phyloP scores from a whole-genome alignment of 2,888 invertebrate species.

The Erebia ligea region DNA sequence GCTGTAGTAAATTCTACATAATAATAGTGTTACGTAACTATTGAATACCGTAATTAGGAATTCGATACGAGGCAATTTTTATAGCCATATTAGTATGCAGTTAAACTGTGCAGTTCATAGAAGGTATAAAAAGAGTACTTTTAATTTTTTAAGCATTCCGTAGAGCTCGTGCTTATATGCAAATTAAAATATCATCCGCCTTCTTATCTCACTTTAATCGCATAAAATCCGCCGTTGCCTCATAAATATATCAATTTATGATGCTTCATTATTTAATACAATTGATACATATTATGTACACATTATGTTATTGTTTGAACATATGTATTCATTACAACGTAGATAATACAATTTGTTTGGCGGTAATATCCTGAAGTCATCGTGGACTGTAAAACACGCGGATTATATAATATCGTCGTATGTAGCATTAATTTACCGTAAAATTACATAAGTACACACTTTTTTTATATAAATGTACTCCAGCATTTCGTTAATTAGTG shows the following conservation, averaged over 20 bases:
- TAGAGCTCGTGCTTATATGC: constrained; percentile 32
- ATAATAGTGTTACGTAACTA: constrained; percentile 11
- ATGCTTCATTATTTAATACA: constrained; percentile 34
- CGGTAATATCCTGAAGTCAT: background rate
- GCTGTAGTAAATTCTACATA: background rate
- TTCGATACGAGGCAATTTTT: constrained; percentile 28
- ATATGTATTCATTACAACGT: constrained; percentile 1
- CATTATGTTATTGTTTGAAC: constrained; percentile 21
- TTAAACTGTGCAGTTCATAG: constrained; percentile 27
- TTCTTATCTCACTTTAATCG: constrained; percentile 32
- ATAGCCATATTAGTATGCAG: constrained; percentile 26
- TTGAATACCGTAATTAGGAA: constrained; percentile 18
- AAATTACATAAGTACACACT: background rate
- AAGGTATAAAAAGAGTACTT: constrained; percentile 18
- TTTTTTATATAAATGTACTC: too few species aligned
- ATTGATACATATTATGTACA: constrained; percentile 23
- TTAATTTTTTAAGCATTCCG: constrained; percentile 16
- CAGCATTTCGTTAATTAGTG: background rate
- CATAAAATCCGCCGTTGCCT: constrained; percentile 31
- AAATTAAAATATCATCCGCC: constrained; percentile 34
- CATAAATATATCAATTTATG: constrained; percentile 34
- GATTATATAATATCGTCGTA: background rate
- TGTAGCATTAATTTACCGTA: background rate
- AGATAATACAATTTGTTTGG: background rate
- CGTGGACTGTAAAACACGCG: background rate